phyloP scores from a whole-genome alignment of 2,113 vertebrate species.

The Patagioenas fasciata region DNA sequence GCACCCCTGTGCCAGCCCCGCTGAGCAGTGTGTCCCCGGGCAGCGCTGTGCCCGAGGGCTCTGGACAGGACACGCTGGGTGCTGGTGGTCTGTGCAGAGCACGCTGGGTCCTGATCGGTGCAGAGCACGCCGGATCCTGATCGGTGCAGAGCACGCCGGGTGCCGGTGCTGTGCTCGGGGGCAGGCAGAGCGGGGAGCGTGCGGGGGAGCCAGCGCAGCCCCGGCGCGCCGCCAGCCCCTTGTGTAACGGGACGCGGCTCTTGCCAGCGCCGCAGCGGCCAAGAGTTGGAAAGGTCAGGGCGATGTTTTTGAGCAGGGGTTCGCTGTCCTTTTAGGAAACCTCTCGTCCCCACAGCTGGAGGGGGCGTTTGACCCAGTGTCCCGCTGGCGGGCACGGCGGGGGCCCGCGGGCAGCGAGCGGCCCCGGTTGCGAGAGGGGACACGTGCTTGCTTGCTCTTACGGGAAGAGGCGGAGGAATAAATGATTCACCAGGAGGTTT shows the following conservation, averaged over 20 bases:
- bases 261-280: not conserved
- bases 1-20: not conserved
- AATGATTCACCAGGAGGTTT: not conserved
- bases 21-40: too few relatives aligned
- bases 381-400: rapidly evolving
- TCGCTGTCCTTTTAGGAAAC: too few relatives aligned
- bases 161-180: too few relatives aligned
- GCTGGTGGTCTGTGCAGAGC: too few relatives aligned
- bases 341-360: not conserved
- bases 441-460: not conserved
- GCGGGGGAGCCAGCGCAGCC: not conserved
- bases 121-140: not conserved
- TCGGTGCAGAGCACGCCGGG: not conserved
- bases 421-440: rapidly evolving
- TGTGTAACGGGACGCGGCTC: rapidly evolving
- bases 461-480: not conserved
- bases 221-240: rapidly evolving
- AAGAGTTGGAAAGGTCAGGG: not conserved
- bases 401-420: not conserved
- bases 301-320: rapidly evolving
- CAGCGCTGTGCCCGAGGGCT: not conserved
- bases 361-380: rapidly evolving
- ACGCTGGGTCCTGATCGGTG: too few relatives aligned
- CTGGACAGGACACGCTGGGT: not conserved
- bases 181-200: too few relatives aligned